These are phyloP conservation scores for Diadumene lineata DNA, from an alignment of 92 coral and sea anemone genomes.

Conservation along the genomic window DNA sequence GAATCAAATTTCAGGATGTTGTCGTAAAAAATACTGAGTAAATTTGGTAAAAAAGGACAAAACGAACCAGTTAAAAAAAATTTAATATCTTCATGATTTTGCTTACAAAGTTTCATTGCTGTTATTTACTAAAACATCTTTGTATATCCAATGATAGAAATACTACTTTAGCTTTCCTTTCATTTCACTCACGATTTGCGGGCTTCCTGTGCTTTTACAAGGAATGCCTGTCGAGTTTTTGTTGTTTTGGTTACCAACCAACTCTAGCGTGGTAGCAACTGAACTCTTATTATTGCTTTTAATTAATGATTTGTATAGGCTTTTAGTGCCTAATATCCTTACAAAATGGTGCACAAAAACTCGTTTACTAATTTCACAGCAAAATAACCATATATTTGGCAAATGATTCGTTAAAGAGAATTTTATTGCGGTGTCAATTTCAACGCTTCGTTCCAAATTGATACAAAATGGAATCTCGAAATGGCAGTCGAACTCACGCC, in stretches of 20 bases:
- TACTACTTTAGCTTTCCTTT: neutral
- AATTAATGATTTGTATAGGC: constrained; percentile 12
- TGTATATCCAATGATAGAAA: neutral
- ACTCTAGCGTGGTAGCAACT: constrained; percentile 7
- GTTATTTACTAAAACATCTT: no score
- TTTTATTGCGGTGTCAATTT: neutral
- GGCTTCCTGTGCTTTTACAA: constrained; percentile 19
- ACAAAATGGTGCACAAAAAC: neutral
- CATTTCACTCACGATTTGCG: constrained; percentile 9
- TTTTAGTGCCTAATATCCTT: neutral
- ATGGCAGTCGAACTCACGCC: constrained; percentile 35
- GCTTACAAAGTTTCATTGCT: neutral
- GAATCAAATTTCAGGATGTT: no score
- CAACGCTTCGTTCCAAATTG: neutral
- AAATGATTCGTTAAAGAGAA: neutral
- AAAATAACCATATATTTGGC: neutral
- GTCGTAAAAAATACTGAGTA: no score
- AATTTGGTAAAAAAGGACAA: no score
- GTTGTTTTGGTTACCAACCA: constrained; percentile 42
- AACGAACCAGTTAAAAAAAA: no score
- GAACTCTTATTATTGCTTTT: constrained; percentile 4
- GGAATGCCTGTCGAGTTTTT: constrained; percentile 39
- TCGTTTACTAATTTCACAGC: constrained; percentile 10
- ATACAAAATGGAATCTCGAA: constrained; percentile 20
- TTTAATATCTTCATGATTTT: no score